Conservation (phyloP, 2,797 vertebrate genomes). For the Sebastes miniatus region DNA sequence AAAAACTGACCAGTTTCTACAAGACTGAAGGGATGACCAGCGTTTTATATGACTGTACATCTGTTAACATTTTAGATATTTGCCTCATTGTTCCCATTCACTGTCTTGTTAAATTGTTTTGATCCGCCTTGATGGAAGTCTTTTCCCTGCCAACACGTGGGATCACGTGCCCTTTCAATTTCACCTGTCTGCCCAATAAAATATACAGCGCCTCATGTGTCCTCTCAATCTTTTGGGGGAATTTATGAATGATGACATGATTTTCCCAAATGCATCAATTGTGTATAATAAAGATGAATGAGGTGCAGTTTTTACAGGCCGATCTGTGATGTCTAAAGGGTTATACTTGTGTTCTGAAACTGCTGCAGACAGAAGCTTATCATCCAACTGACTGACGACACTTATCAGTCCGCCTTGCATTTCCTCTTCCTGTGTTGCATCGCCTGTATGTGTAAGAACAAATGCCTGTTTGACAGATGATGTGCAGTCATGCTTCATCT, state of each 20-base stretch:
- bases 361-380: conserved; percentile 6
- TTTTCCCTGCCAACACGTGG: not conserved
- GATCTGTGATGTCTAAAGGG: not conserved
- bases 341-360: not conserved
- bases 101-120: not conserved
- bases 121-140: not conserved
- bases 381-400: not conserved
- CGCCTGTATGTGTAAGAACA: not conserved
- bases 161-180: not conserved
- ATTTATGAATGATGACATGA: not conserved
- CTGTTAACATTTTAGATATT: not conserved
- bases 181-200: not conserved
- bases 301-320: not conserved
- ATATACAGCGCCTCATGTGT: not conserved
- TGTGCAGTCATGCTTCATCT: not conserved
- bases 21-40: not conserved
- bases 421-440: conserved; percentile 55
- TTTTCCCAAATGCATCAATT: not conserved
- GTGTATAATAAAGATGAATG: not conserved
- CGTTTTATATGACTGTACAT: not conserved
- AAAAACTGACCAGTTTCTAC: not conserved
- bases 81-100: not conserved
- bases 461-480: not conserved
- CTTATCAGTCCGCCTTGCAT: conserved; percentile 26
- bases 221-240: not conserved